Base-by-base conservation (phyloP, 2,888 invertebrate species). In the Alloscopus bannaensis region DNA sequence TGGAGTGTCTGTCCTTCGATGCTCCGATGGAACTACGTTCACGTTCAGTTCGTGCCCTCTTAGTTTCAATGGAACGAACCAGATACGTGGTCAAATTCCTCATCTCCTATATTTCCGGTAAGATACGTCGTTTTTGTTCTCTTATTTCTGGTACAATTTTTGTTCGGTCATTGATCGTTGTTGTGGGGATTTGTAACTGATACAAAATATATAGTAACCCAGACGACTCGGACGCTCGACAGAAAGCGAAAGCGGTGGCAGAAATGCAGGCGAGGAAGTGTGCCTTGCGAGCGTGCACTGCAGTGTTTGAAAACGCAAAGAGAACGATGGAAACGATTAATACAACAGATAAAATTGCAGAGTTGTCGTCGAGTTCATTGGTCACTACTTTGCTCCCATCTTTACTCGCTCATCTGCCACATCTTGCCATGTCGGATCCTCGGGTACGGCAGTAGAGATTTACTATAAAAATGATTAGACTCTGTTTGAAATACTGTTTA, bases 11-110 rank as follows among this genome's bases (percentile, higher is more conserved):
- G 92, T 94, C 2, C 94, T 98, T 11, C 94, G 95, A 87, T 97
- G 98, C 6, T 95, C 96, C 0, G 98, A 98, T 88, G 97, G 97
- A 57, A 95, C 95, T 4, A 93, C 93, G 1, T 98, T 98, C 88
- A 92, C 94, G 59, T 98, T 96, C 88, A 93, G 94, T 29, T 94
- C 96, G 0, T 97, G 97, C 88, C 95, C 97, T 13, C 90, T 98
- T 55, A 97, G 97, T 88, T 95, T 95, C 88, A 98, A 98, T 88
- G 98, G 98, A n/a, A 98, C 98, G 0, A 97, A 96, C 6, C 92
- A 97, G 82, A 94, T 95, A 0, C 91, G 98, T 69, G 99, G 99
- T 11, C 99, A 99, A 90, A 93, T 99, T 87, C 98, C 99, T 0
- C 94, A 94, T 87, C 91, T 99, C 60, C 90, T 98, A 18, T 99